Base-by-base conservation (phyloP, 2,888 invertebrate species). In the Alcis repandata region DNA sequence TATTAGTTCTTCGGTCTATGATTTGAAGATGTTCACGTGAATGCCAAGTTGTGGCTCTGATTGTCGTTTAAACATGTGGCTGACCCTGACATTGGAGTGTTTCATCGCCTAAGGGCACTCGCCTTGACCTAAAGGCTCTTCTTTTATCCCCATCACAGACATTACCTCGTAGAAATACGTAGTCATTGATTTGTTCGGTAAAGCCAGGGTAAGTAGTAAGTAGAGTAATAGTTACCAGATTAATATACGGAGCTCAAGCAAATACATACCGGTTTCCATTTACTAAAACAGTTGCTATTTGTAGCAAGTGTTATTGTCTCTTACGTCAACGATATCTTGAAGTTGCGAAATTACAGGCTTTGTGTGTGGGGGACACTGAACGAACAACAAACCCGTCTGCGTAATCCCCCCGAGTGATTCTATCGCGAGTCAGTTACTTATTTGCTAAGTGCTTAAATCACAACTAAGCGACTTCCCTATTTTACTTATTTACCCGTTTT, bases 1-100 rank as follows among this genome's bases (percentile, higher is more conserved):
- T 38, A 48, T 54, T 53, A 46, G 46, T 56, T 33, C 10, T 11
- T 40, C 19, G n/a, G 19, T 36, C 10, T 22, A 22, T 19, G 33
- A 20, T 33, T 56, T 45, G 19, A 45, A 43, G 33, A 56, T 33
- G 20, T 56, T 45, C 20, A 33, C 45, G 56, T 33, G 45, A 56
- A 56, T 33, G 56, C 22, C 33, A 56, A 56, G 20, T 36, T 20
- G 8, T 9, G 43, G 13, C 27, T 43, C 20, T 46, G 45, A 46
- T 22, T 22, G 22, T 13, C 11, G 22, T 7, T 46, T 46, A 49
- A 49, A 20, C 1, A 32, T 49, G 27, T 15, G 1, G 48, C 27
- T 4, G 36, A 20, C 51, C 36, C 51, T 51, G 51, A 51, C 36
- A 36, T 36, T 51, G 51, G 19, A 36, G 33, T 17, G 19, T 10